Base-by-base conservation (phyloP, 1,140 invertebrate species). In the Macrobrachium nipponense region DNA sequence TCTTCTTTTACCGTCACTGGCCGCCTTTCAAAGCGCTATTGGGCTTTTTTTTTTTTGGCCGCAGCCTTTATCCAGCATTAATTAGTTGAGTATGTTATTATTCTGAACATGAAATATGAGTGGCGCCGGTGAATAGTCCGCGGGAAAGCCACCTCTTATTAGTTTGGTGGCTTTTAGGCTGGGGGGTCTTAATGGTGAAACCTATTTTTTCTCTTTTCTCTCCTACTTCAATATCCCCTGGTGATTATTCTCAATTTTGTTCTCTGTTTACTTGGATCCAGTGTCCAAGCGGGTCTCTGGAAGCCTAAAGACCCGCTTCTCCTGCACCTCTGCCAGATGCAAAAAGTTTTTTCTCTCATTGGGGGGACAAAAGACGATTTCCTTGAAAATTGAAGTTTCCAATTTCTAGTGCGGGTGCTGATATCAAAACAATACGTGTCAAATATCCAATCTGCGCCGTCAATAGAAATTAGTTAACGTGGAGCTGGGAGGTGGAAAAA, bases 401-500 rank as follows among this genome's bases (percentile, higher is more conserved):
- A 86, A 73, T 86, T 86, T 86, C 84, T 86, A 86, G 84, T 72
- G 51, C 62, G 43, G 84, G 84, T 86, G 77, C 84, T 87, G 86
- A 82, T 87, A 87, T 79, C 86, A 87, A 87, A 87, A 87, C 86
- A 87, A 87, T 87, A 82, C 86, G 80, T 87, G 86, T 87, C 86
- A 87, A 87, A 87, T 87, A 87, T 87, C 86, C 86, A 82, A 87
- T 87, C 86, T 87, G 81, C 86, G 76, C 82, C 81, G 86, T 87
- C 86, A 87, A 87, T 87, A 87, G 86, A 82, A 87, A 87, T 87
- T 82, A 87, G 81, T 82, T 82, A 87, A 82, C 86, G 86, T 87
- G 86, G 84, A 86, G 84, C 77, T 78, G 64, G 77, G 66, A 87
- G 80, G 80, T 61, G 80, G 80, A 87, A 87, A 87, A 87, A 87